Conservation (phyloP, 2,888 invertebrate species). For the Aradus depressus region DNA sequence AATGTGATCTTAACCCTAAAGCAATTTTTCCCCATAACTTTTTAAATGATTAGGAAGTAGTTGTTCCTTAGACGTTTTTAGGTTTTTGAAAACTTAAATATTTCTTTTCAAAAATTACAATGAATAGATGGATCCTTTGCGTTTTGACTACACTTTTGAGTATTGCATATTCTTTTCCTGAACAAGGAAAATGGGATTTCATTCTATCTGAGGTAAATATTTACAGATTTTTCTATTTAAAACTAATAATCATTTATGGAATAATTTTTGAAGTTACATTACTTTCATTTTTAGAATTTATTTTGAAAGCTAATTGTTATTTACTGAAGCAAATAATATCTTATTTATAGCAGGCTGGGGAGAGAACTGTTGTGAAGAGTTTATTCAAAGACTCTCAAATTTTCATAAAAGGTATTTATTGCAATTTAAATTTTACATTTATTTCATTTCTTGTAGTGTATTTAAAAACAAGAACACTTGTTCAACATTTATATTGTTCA, state of each 20-base stretch:
- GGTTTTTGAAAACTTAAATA: neutral
- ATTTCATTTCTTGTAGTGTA: neutral
- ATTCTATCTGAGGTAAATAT: slow-evolving; percentile 44
- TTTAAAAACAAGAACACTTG: neutral
- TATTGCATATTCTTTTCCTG: slow-evolving; percentile 22
- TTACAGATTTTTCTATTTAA: neutral
- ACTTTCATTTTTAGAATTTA: neutral
- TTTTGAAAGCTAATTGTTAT: neutral
- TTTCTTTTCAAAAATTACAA: neutral
- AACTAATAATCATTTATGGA: neutral
- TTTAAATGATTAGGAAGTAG: no score
- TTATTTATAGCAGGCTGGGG: slow-evolving; percentile 8
- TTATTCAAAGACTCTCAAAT: slow-evolving; percentile 60
- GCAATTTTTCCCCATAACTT: no score
- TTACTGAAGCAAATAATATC: neutral
- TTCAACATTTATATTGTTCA: no score
- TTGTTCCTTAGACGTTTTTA: no score
- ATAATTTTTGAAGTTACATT: neutral
- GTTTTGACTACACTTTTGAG: slow-evolving; percentile 1
- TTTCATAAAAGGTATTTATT: slow-evolving; percentile 52
- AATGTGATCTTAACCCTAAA: no score
- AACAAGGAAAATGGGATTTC: slow-evolving; percentile 51
- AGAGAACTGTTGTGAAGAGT: slow-evolving; percentile 41
- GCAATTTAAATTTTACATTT: slow-evolving; percentile 12
- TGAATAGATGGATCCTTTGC: slow-evolving; percentile 2